These are phyloP conservation scores for Polydrusus cervinus DNA, from an alignment of 2,888 invertebrate genomes.

Conservation along the genomic window DNA sequence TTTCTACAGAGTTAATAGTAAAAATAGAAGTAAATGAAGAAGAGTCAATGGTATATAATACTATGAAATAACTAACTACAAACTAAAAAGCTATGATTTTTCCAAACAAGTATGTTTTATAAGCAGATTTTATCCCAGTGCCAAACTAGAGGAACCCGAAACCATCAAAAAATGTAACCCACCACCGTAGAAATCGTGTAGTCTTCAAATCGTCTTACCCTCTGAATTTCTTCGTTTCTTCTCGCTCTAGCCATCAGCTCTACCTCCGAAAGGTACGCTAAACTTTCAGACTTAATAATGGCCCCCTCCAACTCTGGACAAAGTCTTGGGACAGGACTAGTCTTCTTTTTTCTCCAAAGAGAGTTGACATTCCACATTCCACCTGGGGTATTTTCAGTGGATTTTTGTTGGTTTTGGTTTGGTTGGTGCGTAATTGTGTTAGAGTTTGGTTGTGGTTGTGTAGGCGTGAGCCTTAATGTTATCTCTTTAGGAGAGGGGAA, in stretches of 20 bases:
- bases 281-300: constrained; percentile 73
- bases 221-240: constrained; percentile 72
- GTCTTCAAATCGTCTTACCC: constrained; percentile 53
- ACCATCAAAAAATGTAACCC: constrained; percentile 13
- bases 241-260: constrained; percentile 73
- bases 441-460: constrained; percentile 5
- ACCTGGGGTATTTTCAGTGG: constrained; percentile 7
- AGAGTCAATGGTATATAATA: constrained; percentile 6
- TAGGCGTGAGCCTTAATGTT: constrained; percentile 12
- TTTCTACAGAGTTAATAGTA: not conserved
- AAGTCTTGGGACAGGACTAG: constrained; percentile 66
- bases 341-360: constrained; percentile 68
- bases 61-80: not conserved
- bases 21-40: not conserved
- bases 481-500: constrained; percentile 14
- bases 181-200: constrained; percentile 27
- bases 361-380: constrained; percentile 66
- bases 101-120: not conserved
- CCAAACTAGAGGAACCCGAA: constrained; percentile 13
- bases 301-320: constrained; percentile 72
- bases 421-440: not conserved
- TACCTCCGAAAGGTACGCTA: constrained; percentile 72
- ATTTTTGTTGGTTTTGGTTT: constrained; percentile 30
- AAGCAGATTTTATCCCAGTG: constrained; percentile 4
- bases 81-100: constrained; percentile 13